Base-by-base conservation (phyloP, 2,797 vertebrate species). In the Sebastes trivittatus region DNA sequence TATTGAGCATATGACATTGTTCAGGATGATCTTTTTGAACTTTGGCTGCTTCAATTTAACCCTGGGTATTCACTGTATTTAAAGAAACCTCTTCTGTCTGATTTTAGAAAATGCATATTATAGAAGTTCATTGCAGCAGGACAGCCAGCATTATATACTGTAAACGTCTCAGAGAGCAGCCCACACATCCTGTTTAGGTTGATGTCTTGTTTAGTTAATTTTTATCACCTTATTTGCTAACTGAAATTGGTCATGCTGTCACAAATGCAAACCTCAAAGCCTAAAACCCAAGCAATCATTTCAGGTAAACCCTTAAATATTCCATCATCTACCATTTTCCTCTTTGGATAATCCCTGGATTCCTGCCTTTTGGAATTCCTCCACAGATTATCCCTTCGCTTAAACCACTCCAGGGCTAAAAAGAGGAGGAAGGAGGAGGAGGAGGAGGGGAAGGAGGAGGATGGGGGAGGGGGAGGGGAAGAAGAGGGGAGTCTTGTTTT, bases 291-390 rank as follows among this genome's bases (percentile, higher is more conserved):
- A 77, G 88, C 86, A 91, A 88, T 77, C 49, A 87, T 88, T 91
- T 89, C 87, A 88, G 79, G 76, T 79, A 80, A 84, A 84, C 7
- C 79, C 54, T 56, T 34, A 59, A 79, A 88, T 87, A 92, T 92
- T 92, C 87, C 89, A 88, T 91, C 88, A 89, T 90, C 86, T 68
- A 52, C 64, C 38, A 66, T 84, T 85, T 87, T 87, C 56, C 46
- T 85, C 34, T 72, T 54, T 56, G 23, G 63, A 85, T 93, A 90
- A 94, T 92, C 86, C 86, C 81, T 84, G 69, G 80, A 91, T 84
- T 83, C 77, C 71, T 88, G 87, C 78, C 38, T 79, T 85, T 75
- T 86, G 80, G 88, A 92, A 91, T 90, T 92, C 87, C 81, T 87
- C 87, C 81, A 83, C 87, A 87, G 92, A 91, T 91, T 89, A 93